A percentile compares a stretch with the other conserved stretches of the same genome.
Conservation (phyloP, 2,797 vertebrate genomes). For the Tympanoctomys barrerae region DNA sequence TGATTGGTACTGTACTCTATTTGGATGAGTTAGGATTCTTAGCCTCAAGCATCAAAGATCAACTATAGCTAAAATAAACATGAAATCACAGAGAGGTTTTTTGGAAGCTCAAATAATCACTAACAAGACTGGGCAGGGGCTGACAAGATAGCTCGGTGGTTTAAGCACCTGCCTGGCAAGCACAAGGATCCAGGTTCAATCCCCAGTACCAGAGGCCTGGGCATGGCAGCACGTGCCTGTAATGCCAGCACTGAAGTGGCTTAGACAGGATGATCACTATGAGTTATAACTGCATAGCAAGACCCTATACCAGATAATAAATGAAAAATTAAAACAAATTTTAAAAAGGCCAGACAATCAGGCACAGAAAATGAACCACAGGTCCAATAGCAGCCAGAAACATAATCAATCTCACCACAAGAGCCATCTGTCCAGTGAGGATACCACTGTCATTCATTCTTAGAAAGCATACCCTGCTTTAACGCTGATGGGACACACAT, state of each 20-base stretch:
- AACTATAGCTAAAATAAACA: conserved; percentile 4
- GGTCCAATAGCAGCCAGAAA: not conserved
- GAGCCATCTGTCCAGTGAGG: not conserved
- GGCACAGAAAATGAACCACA: not conserved
- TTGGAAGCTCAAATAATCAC: not conserved
- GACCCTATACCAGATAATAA: too few species aligned
- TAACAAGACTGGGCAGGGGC: not conserved
- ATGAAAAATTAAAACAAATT: too few species aligned
- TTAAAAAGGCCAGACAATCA: not conserved
- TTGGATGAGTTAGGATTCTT: not conserved
- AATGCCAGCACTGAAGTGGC: too few species aligned
- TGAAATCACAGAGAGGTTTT: not conserved
- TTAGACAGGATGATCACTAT: too few species aligned
- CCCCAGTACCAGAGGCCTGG: too few species aligned
- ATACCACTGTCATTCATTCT: not conserved
- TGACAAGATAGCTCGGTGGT: too few species aligned
- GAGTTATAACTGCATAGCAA: too few species aligned
- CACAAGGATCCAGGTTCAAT: too few species aligned
- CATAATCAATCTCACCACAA: not conserved
- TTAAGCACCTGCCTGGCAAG: too few species aligned
- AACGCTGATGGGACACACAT: not conserved
- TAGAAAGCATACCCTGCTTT: not conserved
- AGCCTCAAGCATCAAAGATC: conserved; percentile 21
- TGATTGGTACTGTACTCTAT: not conserved
- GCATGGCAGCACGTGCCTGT: too few species aligned